Evolutionary conservation across 1,140 invertebrate species (phyloP), one percentile per base, ranked within the genome.

Genomic region (Philotrypesis tridentata): DNA sequence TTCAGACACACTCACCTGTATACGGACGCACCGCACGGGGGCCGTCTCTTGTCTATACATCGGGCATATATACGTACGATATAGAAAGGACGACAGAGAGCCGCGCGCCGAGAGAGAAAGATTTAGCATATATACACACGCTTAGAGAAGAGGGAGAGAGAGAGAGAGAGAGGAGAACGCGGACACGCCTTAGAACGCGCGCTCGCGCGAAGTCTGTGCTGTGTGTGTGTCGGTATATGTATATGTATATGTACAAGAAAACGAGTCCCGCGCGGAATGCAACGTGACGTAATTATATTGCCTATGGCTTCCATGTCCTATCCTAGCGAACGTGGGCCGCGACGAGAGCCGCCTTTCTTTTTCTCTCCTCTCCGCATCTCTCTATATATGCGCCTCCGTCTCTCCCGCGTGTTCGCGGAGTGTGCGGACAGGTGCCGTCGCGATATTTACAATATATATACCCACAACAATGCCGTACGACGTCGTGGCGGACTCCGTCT

Each of bases 201-300:
- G 25, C 71, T 72, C 67, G 7, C n/a, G n/a, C n/a, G n/a, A n/a
- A n/a, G n/a, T n/a, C n/a, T n/a, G n/a, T n/a, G n/a, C n/a, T n/a
- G n/a, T n/a, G n/a, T n/a, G n/a, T n/a, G n/a, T n/a, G n/a, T n/a
- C n/a, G n/a, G n/a, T n/a, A n/a, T n/a, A n/a, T n/a, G n/a, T n/a
- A n/a, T n/a, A n/a, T n/a, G n/a, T n/a, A n/a, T n/a, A 67, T 60
- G 27, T 55, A 55, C 27, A 72, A 77, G 74, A 72, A 82, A 82
- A 78, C 81, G 75, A 82, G 81, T 82, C 81, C 61, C 72, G 48
- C 72, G 75, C n/a, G 63, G 75, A 78, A 78, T 82, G 81, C 81
- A 82, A 76, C 75, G 29, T 82, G 81, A 82, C 81, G 81, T 82
- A 82, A 82, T 82, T 78, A 63, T 43, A 71, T 76, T 76, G 73